These are phyloP conservation scores for Nebria salina DNA, from an alignment of 2,888 invertebrate genomes.

Conservation along the genomic window DNA sequence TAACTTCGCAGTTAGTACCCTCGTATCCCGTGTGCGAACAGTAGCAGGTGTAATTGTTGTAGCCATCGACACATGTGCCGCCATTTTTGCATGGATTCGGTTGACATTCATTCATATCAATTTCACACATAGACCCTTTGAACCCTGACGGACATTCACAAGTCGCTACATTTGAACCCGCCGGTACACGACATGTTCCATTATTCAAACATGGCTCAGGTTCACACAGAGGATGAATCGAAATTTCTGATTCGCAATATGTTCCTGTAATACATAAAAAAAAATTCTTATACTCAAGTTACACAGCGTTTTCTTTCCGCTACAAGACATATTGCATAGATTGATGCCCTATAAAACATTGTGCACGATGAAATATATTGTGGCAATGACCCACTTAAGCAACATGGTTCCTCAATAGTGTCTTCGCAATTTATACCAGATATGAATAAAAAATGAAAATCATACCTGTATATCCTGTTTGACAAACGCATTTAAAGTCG, in stretches of 20 bases:
- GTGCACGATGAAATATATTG: background rate
- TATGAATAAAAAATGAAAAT: background rate
- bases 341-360: too few species aligned
- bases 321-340: too few species aligned
- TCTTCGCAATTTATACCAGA: background rate
- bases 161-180: slow-evolving; percentile 10
- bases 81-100: slow-evolving; percentile 76
- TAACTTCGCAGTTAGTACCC: slow-evolving; percentile 77
- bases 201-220: slow-evolving; percentile 82
- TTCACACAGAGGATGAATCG: slow-evolving; percentile 75
- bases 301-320: too few species aligned
- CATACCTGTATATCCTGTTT: slow-evolving; percentile 71
- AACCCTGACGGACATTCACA: slow-evolving; percentile 68
- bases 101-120: slow-evolving; percentile 80
- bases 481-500: slow-evolving; percentile 78
- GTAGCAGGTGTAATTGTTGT: slow-evolving; percentile 81
- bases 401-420: too few species aligned
- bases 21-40: slow-evolving; percentile 80
- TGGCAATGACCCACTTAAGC: background rate
- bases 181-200: slow-evolving; percentile 64
- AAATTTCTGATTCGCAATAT: slow-evolving; percentile 78
- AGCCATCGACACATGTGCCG: slow-evolving; percentile 77
- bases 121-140: slow-evolving; percentile 76
- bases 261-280: slow-evolving; percentile 60
- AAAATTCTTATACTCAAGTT: too few species aligned